Evolutionary conservation across 2,113 vertebrate species (phyloP), one percentile per base, ranked within the genome.

Genomic region (Lichenostomus cassidix): DNA sequence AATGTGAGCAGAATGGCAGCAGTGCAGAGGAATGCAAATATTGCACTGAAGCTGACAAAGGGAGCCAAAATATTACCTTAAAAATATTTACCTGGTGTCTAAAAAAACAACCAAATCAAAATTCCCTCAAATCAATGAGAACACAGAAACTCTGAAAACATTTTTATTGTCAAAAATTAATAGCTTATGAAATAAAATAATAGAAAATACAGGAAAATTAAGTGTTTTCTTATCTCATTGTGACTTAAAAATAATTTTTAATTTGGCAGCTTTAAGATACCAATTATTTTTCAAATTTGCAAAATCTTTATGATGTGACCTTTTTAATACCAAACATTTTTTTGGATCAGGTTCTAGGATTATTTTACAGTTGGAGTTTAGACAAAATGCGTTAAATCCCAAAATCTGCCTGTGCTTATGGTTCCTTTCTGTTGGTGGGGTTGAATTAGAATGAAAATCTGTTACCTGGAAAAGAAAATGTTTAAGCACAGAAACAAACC

Each of bases 351-450:
- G 4, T 23, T 29, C 20, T 14, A 33, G 59, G 63, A 13, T 33
- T 68, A 15, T 60, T 77, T 58, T 74, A 6, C 11, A 31, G 22
- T 33, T 81, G 28, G 27, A 53, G 33, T 9, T 65, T n/a, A 58
- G 35, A 52, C 9, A 37, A 49, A 29, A 4, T 5, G 6, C 37
- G 35, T 28, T 16, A 41, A 29, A 67, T 21, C 25, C 22, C 9
- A 0, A 28, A 60, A n/a, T 56, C 77, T 62, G 19, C 3, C 0
- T 23, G 41, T 4, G 3, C 59, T 56, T n/a, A 3, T 4, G 47
- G 28, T 15, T 89, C 29, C 3, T 17, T 39, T 25, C 41, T 67
- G 22, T 29, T 58, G 62, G 53, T 29, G 49, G 10, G 25, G 24
- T 73, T 47, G 53, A 71, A 60, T 35, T 52, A 52, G 31, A 70